Evolutionary conservation across 2,888 invertebrate genomes (phyloP), one percentile per base, ranked within the genome.

Genomic region (Phengaris arion): DNA sequence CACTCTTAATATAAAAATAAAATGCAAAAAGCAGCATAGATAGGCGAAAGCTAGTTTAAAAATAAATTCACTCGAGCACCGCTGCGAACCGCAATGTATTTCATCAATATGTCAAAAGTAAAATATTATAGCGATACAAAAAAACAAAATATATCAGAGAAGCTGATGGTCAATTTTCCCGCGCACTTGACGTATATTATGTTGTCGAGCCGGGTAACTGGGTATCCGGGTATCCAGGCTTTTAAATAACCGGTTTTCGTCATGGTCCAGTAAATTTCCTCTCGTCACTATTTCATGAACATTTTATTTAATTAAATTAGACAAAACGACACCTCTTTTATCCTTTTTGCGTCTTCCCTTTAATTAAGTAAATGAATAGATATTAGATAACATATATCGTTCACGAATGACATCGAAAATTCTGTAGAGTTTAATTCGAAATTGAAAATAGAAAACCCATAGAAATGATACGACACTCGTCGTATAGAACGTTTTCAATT

Each of bases 171-270:
- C 15, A 74, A 74, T 76, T 75, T 75, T 75, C 69, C 69, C 48
- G 69, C n/a, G 69, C 69, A 48, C 69, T 69, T 69, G 48, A 69
- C 48, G 69, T n/a, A 69, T 48, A 69, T 69, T 69, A 69, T 69
- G 12, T 69, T 64, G 64, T 35, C 13, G 64, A 13, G 35, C 68
- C 69, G 69, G 69, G 48, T 48, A 69, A 6, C 68, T 46, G 68
- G 13, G 46, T 68, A 46, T 69, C 68, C 68, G 68, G 13, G 68
- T 68, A 46, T 69, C 69, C 69, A 48, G 59, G 59, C 72, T 72
- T 77, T 77, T 75, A 77, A 77, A 76, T 77, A 77, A 77, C 76
- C 76, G 74, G 52, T 76, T 78, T 77, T 78, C 77, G 75, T 76
- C 75, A 75, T 69, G 77, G 77, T n/a, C 51, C 76, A 77, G 72